Evolutionary conservation across 1,140 invertebrate genomes (phyloP), one percentile per base, ranked within the genome.

Genomic region (Drosophila funebris): DNA sequence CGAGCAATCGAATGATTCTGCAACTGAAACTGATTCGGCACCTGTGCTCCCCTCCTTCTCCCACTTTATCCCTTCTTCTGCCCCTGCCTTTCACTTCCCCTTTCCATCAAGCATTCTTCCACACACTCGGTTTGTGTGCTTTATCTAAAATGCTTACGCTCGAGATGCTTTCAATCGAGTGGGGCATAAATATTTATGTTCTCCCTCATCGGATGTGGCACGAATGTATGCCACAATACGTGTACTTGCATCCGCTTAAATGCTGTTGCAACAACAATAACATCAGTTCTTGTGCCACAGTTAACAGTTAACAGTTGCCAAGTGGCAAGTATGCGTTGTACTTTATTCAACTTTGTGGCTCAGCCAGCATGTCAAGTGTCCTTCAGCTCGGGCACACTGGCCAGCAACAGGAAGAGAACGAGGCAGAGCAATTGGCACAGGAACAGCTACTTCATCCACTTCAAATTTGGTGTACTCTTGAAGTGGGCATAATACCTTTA

Each of bases 111-210:
- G n/a, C n/a, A 4, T 16, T 1, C 31, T 2, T 11, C 11, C n/a
- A 5, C 44, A 4, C 16, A 22, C 24, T 31, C 16, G 29, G 29
- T 9, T 33, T 46, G n/a, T 24, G 9, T 54, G 77, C 83, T 89
- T 90, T 90, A 90, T 90, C 89, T 90, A 83, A 79, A 90, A 90
- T 89, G 88, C 89, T 90, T 80, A 90, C 89, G 84, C 89, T 90
- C 90, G 84, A 84, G 76, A 79, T 61, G 82, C 82, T 82, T 52
- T 82, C 82, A 87, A 87, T 85, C 82, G 81, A 75, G 64, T 75
- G 82, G 70, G 54, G 70, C 82, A 85, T 85, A 87, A 85, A 85
- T 82, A 85, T 85, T 85, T 87, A 87, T 81, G 82, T 41, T 39
- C 48, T 33, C 13, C 44, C 44, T 29, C 44, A 68, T 36, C 22